Evolutionary conservation across 2,797 vertebrate genomes (phyloP), one percentile per base, ranked within the genome.

Genomic region (Typhlichthys subterraneus): DNA sequence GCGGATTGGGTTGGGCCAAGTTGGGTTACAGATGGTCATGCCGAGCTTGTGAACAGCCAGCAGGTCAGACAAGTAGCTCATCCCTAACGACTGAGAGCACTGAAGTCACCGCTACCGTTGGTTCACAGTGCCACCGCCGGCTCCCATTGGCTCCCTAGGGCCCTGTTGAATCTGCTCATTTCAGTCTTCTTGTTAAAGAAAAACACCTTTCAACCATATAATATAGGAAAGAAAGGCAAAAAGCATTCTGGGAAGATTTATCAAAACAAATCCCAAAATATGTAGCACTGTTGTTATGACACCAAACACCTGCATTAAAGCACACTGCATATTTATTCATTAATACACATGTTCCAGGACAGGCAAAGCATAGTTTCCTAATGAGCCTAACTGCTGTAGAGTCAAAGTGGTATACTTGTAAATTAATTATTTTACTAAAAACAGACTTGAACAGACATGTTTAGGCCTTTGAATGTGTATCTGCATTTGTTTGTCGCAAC

Each of bases 21-120:
- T 81, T 69, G 53, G 70, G n/a, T 61, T 57, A 33, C 66, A 83
- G 70, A 80, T 33, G 79, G 70, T 70, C 76, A 46, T 50, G 67
- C 33, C 0, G 14, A 63, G 56, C 23, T 3, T 45, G 0, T 0
- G 71, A 72, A 63, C 68, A 60, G 72, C 52, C 63, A 66, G 67
- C 61, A 45, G 75, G 82, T 87, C 84, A 80, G 79, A 71, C 42
- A 67, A 83, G 70, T 56, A 64, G 33, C 67, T 69, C 73, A 74
- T 80, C 69, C 66, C 59, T 23, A 6, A 53, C 2, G 54, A 78
- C 61, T 72, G 31, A 66, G 63, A 71, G 67, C 14, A 58, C 46
- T 12, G 12, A 69, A 57, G 49, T 67, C 66, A 72, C 67, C 55
- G 83, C 87, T 89, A 88, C 88, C 73, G 88, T 88, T 75, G 78